Base-by-base conservation (phyloP, 30 jellyfish, hydroid and myxozoan species). In the Cassiopea andromeda region DNA sequence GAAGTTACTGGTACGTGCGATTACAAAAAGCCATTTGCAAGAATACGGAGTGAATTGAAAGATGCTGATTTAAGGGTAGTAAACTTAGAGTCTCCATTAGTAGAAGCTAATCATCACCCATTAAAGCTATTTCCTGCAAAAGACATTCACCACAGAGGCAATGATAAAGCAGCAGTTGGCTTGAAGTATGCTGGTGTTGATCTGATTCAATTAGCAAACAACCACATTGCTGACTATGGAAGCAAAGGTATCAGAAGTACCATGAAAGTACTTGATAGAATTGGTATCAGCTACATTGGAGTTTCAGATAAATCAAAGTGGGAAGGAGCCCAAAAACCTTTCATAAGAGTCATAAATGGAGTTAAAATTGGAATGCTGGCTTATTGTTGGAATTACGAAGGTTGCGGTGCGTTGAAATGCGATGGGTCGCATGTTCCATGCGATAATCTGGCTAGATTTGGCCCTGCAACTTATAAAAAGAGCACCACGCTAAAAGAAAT, bases 361-460 rank as follows among this genome's bases (percentile, higher is more conserved):
- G 80, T 93, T 13, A 88, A 79, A 73, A 78, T 93, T 18, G 98
- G 97, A 14, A 73, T 93, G 68, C 90, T 93, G 5, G 97, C 94
- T 48, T 93, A 93, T 68, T 93, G 98, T 76, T 90, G 83, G 38
- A 88, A 87, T 60, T 43, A 69, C 19, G 89, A 80, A 27, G 97
- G 97, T 7, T 86, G 93, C 64, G 77, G 68, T 64, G 54, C 67
- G 13, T 67, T 73, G 15, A 67, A 81, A 81, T 61, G 87, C 75
- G 18, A 75, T 45, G 12, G 27, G 50, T 12, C 38, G 8, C 54
- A 50, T 14, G 27, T 0, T 64, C 43, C 15, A 7, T 78, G 87
- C 44, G 8, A 13, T 12, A 49, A 49, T 16, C 38, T 81, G 73
- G 18, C 18, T 14, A 68, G 16, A 1, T 7, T 7, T 27, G 93